Evolutionary conservation across 2,797 vertebrate species (phyloP).

Genomic region (Anolis apletophallus): DNA sequence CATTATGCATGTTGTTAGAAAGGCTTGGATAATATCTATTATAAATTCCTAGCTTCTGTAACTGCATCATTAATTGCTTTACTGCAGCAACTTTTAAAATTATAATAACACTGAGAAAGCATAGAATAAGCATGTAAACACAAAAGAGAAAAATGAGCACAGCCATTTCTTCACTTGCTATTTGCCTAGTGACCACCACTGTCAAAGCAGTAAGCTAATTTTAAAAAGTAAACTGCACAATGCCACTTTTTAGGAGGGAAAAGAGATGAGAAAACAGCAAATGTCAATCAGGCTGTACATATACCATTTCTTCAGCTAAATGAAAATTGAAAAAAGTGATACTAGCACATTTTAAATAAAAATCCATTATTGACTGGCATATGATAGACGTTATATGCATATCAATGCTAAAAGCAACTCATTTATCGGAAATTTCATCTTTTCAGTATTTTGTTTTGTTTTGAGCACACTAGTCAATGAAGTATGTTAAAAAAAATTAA

Average conservation of each 20-base stretch:
- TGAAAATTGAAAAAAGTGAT: conserved; percentile 1
- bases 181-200: not conserved
- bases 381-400: not conserved
- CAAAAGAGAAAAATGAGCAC: not conserved
- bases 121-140: not conserved
- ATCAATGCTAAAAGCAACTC: conserved; percentile 24
- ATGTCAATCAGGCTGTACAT: not conserved
- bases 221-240: not conserved
- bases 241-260: not conserved
- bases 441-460: not conserved
- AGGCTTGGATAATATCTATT: not conserved
- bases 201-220: not conserved
- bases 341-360: not conserved
- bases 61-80: not conserved
- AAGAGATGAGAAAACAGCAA: not conserved
- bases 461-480: not conserved
- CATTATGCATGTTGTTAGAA: not conserved
- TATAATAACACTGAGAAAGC: not conserved
- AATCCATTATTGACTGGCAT: not conserved
- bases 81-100: not conserved
- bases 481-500: not conserved
- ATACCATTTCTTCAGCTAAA: not conserved
- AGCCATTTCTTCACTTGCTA: not conserved
- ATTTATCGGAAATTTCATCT: conserved; percentile 38
- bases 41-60: not conserved